phyloP scores from a whole-genome alignment of 2,113 vertebrate genomes.

The Bubo blakistoni region DNA sequence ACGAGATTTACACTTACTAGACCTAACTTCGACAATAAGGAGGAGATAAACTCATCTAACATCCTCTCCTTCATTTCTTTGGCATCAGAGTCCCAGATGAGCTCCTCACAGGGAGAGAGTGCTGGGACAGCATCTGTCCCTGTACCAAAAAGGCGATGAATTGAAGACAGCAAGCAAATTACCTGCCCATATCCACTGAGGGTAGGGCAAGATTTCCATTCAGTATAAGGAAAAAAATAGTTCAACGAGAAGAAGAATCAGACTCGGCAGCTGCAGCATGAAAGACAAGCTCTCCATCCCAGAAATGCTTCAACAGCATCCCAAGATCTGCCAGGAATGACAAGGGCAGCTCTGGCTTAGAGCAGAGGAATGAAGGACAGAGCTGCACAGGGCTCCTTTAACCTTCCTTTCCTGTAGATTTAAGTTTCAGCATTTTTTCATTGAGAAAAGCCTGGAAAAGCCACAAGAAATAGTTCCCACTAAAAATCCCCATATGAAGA shows the following conservation, averaged over 20 bases:
- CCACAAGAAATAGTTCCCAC: background rate
- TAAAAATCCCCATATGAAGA: background rate
- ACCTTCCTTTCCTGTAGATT: background rate
- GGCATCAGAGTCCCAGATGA: background rate
- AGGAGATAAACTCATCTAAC: background rate
- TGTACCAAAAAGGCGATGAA: background rate
- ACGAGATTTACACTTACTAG: background rate
- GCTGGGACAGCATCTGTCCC: background rate
- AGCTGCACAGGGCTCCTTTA: background rate
- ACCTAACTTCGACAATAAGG: background rate
- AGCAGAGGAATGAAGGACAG: fast-evolving
- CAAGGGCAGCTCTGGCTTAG: background rate
- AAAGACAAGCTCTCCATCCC: background rate
- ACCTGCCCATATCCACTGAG: background rate
- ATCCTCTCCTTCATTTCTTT: background rate
- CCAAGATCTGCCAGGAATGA: background rate
- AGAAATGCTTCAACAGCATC: background rate
- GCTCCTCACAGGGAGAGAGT: fast-evolving
- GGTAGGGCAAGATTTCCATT: background rate
- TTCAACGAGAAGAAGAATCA: background rate
- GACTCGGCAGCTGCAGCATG: background rate
- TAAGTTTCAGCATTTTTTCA: background rate
- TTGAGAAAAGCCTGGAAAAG: background rate
- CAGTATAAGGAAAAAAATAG: background rate
- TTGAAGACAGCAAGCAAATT: background rate